These are phyloP conservation scores for Aphrophora alni DNA, from an alignment of 2,888 invertebrate genomes.

Conservation along the genomic window DNA sequence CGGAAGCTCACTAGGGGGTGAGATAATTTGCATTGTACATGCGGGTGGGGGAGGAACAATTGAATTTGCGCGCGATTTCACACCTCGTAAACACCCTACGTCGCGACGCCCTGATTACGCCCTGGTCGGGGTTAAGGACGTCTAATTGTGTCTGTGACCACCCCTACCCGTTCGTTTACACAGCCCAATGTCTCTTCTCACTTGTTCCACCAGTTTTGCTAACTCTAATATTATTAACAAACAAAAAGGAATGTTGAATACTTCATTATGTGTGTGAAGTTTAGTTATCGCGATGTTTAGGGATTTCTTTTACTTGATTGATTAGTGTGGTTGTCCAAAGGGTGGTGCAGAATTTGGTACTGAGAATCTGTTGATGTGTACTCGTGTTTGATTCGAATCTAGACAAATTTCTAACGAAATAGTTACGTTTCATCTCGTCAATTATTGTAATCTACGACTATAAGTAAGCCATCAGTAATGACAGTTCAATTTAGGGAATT, in stretches of 20 bases:
- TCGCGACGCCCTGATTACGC: slow-evolving; percentile 2
- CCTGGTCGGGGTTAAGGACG: slow-evolving; percentile 3
- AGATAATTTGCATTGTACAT: slow-evolving; percentile 25
- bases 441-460: too few relatives aligned
- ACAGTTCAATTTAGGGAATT: too few relatives aligned
- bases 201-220: background rate
- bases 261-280: background rate
- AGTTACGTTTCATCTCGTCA: too few relatives aligned
- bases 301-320: background rate
- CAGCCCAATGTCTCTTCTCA: background rate
- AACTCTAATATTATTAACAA: background rate
- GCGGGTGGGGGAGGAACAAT: slow-evolving; percentile 43
- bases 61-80: slow-evolving; percentile 51
- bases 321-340: too few relatives aligned
- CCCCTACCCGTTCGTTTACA: slow-evolving; percentile 4
- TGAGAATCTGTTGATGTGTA: background rate
- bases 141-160: background rate
- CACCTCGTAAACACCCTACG: slow-evolving; percentile 48
- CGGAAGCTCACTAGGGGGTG: slow-evolving; percentile 38
- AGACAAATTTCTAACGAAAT: too few relatives aligned
- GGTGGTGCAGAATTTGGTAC: too few relatives aligned
- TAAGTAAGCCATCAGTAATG: too few relatives aligned
- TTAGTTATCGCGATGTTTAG: background rate
- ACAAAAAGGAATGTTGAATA: slow-evolving; percentile 1
- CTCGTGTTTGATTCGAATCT: background rate